These are phyloP conservation scores for Trachemys scripta DNA, from an alignment of 2,113 vertebrate genomes.

Conservation along the genomic window DNA sequence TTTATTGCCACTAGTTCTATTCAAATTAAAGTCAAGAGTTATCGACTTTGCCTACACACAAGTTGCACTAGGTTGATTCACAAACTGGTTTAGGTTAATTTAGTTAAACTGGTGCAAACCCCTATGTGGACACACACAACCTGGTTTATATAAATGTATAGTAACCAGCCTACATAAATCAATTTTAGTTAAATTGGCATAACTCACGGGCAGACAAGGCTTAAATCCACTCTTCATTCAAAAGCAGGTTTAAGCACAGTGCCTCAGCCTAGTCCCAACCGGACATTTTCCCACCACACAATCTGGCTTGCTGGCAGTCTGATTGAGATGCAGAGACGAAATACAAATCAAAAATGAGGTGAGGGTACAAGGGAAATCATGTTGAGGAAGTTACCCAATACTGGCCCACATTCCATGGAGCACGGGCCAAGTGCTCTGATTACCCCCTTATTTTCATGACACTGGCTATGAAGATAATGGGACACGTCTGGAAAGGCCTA, in stretches of 20 bases:
- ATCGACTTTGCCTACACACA: slow-evolving; percentile 39
- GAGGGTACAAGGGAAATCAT: not conserved
- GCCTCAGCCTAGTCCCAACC: not conserved
- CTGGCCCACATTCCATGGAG: not conserved
- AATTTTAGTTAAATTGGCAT: not conserved
- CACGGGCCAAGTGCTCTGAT: not conserved
- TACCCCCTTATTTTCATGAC: rapidly evolving
- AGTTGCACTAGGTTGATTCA: slow-evolving; percentile 31
- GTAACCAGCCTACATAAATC: not conserved
- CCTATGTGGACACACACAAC: not conserved
- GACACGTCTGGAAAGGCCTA: not conserved
- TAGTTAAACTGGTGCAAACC: not conserved
- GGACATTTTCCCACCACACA: rapidly evolving
- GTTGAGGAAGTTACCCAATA: not conserved
- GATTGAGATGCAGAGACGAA: not conserved
- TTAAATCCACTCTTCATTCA: rapidly evolving
- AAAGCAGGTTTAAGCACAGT: not conserved
- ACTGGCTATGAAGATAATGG: not conserved
- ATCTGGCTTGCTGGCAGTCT: not conserved
- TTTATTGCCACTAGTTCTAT: not conserved
- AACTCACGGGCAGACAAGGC: not conserved
- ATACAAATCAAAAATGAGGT: not conserved
- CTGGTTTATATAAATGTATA: not conserved
- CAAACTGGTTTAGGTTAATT: slow-evolving; percentile 35
- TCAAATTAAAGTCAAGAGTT: slow-evolving; percentile 15